Conservation (phyloP, 2,888 invertebrate species). For the Lepidochitona cinerea region DNA sequence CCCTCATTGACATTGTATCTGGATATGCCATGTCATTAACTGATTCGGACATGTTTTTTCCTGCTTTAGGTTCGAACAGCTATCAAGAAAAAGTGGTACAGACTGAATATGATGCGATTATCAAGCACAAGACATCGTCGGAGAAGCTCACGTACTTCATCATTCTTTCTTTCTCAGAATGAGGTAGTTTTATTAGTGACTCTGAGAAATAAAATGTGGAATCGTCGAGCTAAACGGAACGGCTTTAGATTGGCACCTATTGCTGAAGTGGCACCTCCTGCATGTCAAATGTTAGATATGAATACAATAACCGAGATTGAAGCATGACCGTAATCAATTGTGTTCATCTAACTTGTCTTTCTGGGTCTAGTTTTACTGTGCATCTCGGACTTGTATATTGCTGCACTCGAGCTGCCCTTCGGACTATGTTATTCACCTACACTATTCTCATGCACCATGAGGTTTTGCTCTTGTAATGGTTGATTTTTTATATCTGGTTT, state of each 20-base stretch:
- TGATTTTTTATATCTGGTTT: neutral
- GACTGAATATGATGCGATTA: slow-evolving; percentile 52
- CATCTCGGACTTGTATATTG: neutral
- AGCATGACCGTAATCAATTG: neutral
- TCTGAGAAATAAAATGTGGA: slow-evolving; percentile 15
- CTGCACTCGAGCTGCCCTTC: neutral
- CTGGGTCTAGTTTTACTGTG: neutral
- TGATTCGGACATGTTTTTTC: neutral
- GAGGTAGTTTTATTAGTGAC: slow-evolving; percentile 45
- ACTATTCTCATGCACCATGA: too few species aligned
- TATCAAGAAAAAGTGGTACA: slow-evolving; percentile 60
- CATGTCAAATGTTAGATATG: slow-evolving; percentile 1
- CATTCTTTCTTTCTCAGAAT: slow-evolving; percentile 56
- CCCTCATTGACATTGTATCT: too few species aligned
- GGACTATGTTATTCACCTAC: too few species aligned
- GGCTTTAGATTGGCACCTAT: slow-evolving; percentile 1
- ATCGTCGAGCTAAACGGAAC: slow-evolving; percentile 4
- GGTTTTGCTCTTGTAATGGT: too few species aligned
- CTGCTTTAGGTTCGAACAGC: slow-evolving; percentile 55
- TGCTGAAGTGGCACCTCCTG: neutral
- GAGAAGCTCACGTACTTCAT: slow-evolving; percentile 58
- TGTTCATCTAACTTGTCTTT: neutral
- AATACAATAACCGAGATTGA: neutral
- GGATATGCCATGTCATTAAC: neutral
- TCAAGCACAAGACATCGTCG: slow-evolving; percentile 45